Percentiles rank a stretch among this genome's conserved stretches.
Conservation (phyloP, 2,888 invertebrate species). For the Agrilus biguttatus region DNA sequence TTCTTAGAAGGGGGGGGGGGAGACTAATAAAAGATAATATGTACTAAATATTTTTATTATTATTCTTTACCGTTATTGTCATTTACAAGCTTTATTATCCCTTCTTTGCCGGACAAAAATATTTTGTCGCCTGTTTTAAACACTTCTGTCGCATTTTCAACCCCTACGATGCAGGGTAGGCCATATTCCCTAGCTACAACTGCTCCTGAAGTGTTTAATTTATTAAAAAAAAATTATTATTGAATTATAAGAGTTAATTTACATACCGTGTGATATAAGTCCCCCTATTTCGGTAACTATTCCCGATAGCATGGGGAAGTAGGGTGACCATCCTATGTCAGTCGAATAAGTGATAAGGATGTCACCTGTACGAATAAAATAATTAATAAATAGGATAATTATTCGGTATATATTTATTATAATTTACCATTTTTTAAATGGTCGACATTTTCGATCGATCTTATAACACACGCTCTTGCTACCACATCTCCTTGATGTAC, state of each 20-base stretch:
- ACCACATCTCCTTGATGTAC: constrained; percentile 54
- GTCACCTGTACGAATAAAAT: constrained; percentile 37
- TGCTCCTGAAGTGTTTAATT: constrained; percentile 40
- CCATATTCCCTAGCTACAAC: constrained; percentile 76
- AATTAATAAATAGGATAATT: no score
- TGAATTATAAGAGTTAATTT: not conserved
- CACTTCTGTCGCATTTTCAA: constrained; percentile 46
- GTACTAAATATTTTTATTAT: no score
- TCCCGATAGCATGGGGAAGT: constrained; percentile 65
- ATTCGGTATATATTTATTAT: not conserved
- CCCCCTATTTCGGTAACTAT: constrained; percentile 74
- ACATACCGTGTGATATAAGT: constrained; percentile 62
- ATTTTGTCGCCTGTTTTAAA: constrained; percentile 54
- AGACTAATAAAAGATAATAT: no score
- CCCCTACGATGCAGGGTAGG: constrained; percentile 69
- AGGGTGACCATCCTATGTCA: constrained; percentile 76
- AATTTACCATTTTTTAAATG: constrained; percentile 22
- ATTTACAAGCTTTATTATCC: constrained; percentile 12
- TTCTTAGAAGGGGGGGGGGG: no score
- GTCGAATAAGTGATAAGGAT: constrained; percentile 62
- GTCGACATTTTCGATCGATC: constrained; percentile 44
- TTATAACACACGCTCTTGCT: constrained; percentile 59
- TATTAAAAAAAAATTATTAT: not conserved
- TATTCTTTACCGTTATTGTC: no score
- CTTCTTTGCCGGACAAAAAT: constrained; percentile 36